These are phyloP conservation scores for Amphimallon solstitiale DNA, from an alignment of 2,888 invertebrate species.

Conservation along the genomic window DNA sequence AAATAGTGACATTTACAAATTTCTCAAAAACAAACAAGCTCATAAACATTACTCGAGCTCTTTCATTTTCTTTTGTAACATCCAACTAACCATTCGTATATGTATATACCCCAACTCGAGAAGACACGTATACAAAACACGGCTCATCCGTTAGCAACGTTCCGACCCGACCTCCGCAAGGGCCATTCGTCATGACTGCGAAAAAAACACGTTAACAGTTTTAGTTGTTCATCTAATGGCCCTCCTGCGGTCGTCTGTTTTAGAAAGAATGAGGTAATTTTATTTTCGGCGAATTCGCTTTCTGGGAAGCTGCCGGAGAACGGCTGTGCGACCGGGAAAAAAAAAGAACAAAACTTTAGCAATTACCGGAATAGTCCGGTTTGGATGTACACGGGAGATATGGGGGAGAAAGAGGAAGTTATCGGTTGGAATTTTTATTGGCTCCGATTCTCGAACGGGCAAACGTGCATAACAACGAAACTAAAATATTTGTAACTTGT, in stretches of 20 bases:
- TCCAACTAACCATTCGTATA: too few species aligned
- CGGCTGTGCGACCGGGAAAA: not conserved
- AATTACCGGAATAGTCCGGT: slow-evolving; percentile 10
- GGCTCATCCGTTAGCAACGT: too few species aligned
- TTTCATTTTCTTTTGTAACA: too few species aligned
- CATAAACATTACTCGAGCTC: too few species aligned
- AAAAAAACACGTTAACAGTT: slow-evolving; percentile 22
- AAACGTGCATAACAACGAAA: too few species aligned
- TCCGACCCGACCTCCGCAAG: not conserved
- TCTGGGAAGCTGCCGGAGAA: slow-evolving; percentile 9
- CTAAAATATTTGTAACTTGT: too few species aligned
- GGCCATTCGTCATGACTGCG: slow-evolving; percentile 3
- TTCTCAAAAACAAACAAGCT: too few species aligned
- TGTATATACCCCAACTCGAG: too few species aligned
- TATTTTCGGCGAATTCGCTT: slow-evolving; percentile 22
- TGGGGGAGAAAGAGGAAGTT: not conserved
- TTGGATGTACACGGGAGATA: not conserved
- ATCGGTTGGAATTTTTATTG: slow-evolving; percentile 11
- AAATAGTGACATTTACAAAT: too few species aligned
- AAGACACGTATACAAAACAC: too few species aligned
- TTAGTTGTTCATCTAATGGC: slow-evolving; percentile 20
- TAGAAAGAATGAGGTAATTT: slow-evolving; percentile 22
- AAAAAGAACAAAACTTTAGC: slow-evolving; percentile 20
- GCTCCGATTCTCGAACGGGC: not conserved
- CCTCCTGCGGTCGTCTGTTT: slow-evolving; percentile 10